Base-by-base conservation (phyloP, 2,888 invertebrate species). In the Thalpophila matura region DNA sequence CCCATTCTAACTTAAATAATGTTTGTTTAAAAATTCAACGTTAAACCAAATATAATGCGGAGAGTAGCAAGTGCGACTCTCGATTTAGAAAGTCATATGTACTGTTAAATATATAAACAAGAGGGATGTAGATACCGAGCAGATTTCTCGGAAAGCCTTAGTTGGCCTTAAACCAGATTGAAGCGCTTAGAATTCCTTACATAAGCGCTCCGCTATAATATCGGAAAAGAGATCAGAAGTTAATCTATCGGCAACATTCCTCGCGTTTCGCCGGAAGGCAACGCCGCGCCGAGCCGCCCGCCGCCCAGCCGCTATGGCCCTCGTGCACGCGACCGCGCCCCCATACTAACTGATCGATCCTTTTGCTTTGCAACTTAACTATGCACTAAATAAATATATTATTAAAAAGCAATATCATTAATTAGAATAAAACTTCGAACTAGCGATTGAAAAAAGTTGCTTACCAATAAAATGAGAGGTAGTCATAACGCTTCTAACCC, bases 211-310 rank as follows among this genome's bases (percentile, higher is more conserved):
- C 86, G 91, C 91, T 91, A 91, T 94, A 93, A 94, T 94, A 94
- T 94, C 94, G 93, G 92, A 91, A 94, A 94, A 93, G 94, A 94
- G 94, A 94, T 94, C 94, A 94, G 94, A 93, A 94, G 94, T 94
- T 94, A 94, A 94, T 94, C 94, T 94, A 94, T 94, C 92, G 93
- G 93, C 93, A 94, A 94, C 93, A 94, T 94, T 94, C 92, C 91
- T 90, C 88, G 93, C 91, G 92, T 93, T 93, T 91, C 89, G 93
- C 93, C 94, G 94, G 94, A 94, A 94, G 94, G 93, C 93, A 92
- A 81, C 85, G 86, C 82, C 74, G 79, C 87, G 85, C 83, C 82
- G 84, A 84, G 82, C 82, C 79, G 82, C 80, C 73, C 82, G 74
- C 80, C 82, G 83, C 80, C 80, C 79, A 75, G 80, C 83, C 74